phyloP scores from a whole-genome alignment of 1,140 invertebrate species.

The Penaeus indicus region DNA sequence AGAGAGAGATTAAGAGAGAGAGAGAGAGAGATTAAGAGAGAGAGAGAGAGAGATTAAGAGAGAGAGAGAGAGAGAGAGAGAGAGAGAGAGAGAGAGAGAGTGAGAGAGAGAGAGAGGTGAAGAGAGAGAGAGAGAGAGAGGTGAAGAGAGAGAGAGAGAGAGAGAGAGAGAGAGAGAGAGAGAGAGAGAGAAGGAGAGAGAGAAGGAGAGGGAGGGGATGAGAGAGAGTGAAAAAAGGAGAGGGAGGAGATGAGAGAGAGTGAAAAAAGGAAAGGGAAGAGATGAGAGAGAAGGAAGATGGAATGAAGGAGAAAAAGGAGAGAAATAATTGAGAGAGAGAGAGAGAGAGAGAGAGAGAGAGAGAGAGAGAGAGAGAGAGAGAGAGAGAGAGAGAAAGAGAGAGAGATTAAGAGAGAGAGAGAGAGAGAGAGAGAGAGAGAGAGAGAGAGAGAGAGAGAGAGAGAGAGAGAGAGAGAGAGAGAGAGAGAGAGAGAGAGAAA shows the following conservation, averaged over 20 bases:
- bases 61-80: background rate
- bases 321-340: no score
- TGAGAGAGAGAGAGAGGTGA: no score
- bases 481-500: background rate
- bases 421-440: background rate
- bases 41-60: background rate
- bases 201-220: background rate
- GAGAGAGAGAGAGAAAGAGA: background rate
- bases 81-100: no score
- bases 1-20: background rate
- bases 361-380: background rate
- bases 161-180: background rate
- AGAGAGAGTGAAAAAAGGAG: background rate
- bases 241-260: background rate
- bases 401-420: background rate
- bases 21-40: no score
- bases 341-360: background rate
- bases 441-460: background rate
- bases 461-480: no score
- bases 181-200: background rate
- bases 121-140: no score
- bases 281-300: no score
- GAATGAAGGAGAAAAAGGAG: no score
- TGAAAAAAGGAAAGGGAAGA: no score
- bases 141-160: background rate